phyloP scores from a whole-genome alignment of 2,797 vertebrate species.

The Margarornis squamiger region DNA sequence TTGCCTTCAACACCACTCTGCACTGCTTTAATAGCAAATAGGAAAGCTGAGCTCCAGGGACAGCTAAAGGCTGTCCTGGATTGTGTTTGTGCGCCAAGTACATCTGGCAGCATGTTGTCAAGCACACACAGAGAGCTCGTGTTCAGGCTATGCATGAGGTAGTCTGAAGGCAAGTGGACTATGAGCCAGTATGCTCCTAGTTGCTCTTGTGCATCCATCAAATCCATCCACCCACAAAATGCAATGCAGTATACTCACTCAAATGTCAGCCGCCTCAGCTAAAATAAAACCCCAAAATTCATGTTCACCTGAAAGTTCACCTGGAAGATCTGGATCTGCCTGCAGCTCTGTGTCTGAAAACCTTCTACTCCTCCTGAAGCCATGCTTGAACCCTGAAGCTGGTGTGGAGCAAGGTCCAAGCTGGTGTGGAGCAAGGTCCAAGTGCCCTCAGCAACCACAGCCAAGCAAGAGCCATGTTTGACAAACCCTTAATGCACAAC shows the following conservation, averaged over 20 bases:
- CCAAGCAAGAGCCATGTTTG: fast-evolving
- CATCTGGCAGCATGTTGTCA: neutral
- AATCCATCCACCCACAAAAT: neutral
- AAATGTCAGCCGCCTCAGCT: neutral
- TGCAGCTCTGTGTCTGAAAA: neutral
- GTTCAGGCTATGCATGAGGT: fast-evolving
- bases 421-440: neutral
- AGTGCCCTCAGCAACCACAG: neutral
- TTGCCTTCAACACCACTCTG: neutral
- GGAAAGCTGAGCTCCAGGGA: neutral
- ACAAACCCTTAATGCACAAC: neutral
- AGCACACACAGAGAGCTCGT: neutral
- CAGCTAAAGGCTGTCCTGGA: neutral
- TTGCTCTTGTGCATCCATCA: neutral
- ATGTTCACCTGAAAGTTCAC: neutral
- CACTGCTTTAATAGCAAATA: neutral
- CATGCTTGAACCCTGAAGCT: fast-evolving
- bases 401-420: neutral
- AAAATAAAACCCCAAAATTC: neutral
- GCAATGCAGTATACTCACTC: neutral
- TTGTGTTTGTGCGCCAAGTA: neutral
- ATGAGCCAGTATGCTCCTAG: neutral
- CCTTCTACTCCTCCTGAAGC: neutral
- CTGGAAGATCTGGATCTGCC: neutral
- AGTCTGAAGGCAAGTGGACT: neutral